These are phyloP conservation scores for Channa striata DNA, from an alignment of 2,797 vertebrate genomes.

Conservation along the genomic window DNA sequence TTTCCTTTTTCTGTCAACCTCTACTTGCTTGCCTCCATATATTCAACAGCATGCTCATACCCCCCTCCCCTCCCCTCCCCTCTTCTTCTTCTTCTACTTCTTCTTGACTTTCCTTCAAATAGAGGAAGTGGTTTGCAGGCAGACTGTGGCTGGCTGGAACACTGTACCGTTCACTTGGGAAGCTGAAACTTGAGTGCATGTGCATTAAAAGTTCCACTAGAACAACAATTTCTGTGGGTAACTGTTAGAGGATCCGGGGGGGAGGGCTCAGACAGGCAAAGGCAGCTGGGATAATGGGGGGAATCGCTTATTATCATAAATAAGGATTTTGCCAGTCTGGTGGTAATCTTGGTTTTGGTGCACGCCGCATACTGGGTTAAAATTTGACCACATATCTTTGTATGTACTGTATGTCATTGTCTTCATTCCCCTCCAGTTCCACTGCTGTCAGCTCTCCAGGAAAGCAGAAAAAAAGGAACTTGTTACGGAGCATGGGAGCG, in stretches of 20 bases:
- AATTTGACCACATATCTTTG: constrained; percentile 39
- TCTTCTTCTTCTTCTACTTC: constrained; percentile 29
- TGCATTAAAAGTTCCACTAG: constrained; percentile 87
- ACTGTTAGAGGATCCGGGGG: constrained; percentile 46
- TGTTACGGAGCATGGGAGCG: not conserved
- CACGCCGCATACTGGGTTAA: constrained; percentile 11
- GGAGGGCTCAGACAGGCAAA: constrained; percentile 24
- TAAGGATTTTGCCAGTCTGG: constrained; percentile 25
- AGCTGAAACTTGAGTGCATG: constrained; percentile 78
- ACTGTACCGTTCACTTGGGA: constrained; percentile 68
- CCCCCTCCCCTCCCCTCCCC: too few relatives aligned
- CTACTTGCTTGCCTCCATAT: constrained; percentile 17
- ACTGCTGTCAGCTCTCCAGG: constrained; percentile 37
- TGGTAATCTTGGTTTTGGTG: constrained; percentile 21
- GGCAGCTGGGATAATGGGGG: not conserved
- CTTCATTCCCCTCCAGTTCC: constrained; percentile 17
- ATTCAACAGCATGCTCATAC: not conserved
- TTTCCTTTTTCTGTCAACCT: constrained; percentile 26
- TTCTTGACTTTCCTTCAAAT: constrained; percentile 58
- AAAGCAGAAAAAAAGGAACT: not conserved
- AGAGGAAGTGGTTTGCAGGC: constrained; percentile 84
- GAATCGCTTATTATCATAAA: constrained; percentile 29
- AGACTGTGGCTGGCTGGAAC: constrained; percentile 80
- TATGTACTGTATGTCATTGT: constrained; percentile 3
- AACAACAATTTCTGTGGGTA: constrained; percentile 77